Percentiles rank a stretch among this genome's conserved stretches.
Evolutionary conservation across 2,797 vertebrate genomes (phyloP).

Genomic region (Lepus oiostolus): DNA sequence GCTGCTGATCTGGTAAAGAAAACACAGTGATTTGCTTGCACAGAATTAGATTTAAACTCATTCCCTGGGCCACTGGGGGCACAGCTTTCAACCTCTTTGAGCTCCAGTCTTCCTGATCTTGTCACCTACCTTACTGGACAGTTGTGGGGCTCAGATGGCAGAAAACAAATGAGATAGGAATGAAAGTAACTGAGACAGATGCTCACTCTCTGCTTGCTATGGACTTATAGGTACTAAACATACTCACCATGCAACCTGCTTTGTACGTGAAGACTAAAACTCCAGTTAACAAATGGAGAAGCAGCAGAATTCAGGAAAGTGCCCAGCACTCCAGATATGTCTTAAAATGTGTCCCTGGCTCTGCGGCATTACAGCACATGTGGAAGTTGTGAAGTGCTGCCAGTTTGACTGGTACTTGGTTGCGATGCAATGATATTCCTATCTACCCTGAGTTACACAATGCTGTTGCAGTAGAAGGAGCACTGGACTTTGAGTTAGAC

Average conservation of each 20-base stretch:
- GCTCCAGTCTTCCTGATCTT: background rate
- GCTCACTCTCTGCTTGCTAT: background rate
- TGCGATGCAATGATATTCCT: background rate
- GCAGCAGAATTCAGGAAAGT: background rate
- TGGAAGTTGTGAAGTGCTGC: background rate
- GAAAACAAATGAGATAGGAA: background rate
- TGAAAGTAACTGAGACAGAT: background rate
- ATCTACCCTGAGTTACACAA: background rate
- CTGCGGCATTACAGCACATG: background rate
- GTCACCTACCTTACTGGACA: background rate
- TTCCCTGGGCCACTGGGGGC: background rate
- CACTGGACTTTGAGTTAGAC: background rate
- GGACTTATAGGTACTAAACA: slow-evolving; percentile 1
- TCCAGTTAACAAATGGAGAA: background rate
- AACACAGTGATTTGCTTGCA: background rate
- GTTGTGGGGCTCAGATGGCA: background rate
- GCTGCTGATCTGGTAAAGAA: background rate
- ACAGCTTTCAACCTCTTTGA: background rate
- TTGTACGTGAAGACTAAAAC: background rate
- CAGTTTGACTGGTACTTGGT: background rate
- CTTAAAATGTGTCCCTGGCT: background rate
- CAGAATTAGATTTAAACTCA: background rate
- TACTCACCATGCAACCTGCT: background rate
- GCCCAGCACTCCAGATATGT: background rate
- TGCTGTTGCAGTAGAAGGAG: background rate